These are phyloP conservation scores for Polyergus mexicanus DNA, from an alignment of 1,140 invertebrate genomes.

Conservation along the genomic window DNA sequence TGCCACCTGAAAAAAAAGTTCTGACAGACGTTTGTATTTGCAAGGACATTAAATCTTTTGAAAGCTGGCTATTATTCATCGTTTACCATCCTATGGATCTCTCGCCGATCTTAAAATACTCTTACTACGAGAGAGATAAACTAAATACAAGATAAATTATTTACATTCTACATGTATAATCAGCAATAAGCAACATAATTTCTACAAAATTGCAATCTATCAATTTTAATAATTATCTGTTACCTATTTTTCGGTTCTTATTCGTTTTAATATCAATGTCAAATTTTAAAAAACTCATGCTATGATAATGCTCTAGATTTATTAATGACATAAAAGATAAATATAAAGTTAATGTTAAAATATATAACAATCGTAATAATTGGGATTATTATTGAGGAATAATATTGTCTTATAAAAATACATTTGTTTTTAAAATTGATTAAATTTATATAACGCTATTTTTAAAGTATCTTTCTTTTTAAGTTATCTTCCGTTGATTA, in stretches of 20 bases:
- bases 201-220: neutral
- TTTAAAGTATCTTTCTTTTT: neutral
- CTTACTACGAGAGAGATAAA: neutral
- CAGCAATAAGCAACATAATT: neutral
- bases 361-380: neutral
- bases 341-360: neutral
- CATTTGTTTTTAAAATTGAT: neutral
- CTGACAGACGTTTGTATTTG: conserved; percentile 21
- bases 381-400: neutral
- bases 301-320: neutral
- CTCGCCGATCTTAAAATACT: neutral
- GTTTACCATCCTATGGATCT: conserved; percentile 8
- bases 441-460: neutral
- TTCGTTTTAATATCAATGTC: neutral
- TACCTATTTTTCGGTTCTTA: neutral
- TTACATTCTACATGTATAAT: neutral
- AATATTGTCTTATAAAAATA: neutral
- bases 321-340: neutral
- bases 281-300: neutral
- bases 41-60: conserved; percentile 29
- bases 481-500: neutral
- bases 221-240: neutral
- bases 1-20: conserved; percentile 30
- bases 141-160: too few species aligned
- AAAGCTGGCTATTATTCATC: conserved; percentile 22